Conservation (phyloP, 2,888 invertebrate species). For the Tipula vernalis region DNA sequence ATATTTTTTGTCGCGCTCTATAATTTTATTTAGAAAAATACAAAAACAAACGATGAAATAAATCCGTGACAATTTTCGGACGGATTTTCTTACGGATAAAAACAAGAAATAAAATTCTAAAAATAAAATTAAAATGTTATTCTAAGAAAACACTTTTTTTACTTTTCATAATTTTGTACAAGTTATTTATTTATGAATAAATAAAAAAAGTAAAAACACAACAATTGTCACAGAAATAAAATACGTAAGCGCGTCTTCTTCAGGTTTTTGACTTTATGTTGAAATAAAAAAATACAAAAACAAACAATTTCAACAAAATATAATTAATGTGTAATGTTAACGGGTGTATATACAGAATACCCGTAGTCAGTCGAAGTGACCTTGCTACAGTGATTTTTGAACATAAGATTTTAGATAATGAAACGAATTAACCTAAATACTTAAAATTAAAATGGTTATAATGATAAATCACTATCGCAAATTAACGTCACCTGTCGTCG, state of each 20-base stretch:
- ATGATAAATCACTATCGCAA: too few relatives aligned
- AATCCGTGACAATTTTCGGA: background rate
- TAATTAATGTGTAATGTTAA: background rate
- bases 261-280: slow-evolving; percentile 4
- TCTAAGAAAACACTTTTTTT: background rate
- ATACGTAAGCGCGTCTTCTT: background rate
- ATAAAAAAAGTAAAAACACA: background rate
- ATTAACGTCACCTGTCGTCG: too few relatives aligned
- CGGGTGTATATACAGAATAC: background rate
- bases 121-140: background rate
- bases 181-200: background rate
- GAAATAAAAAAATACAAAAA: background rate
- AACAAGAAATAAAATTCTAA: background rate
- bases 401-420: too few relatives aligned
- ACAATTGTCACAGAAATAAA: background rate
- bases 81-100: background rate
- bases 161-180: background rate
- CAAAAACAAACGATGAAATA: background rate
- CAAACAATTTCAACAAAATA: background rate
- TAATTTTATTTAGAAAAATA: background rate
- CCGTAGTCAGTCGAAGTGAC: background rate
- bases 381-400: too few relatives aligned
- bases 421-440: too few relatives aligned
- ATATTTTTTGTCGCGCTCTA: background rate
- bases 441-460: too few relatives aligned